phyloP scores from a whole-genome alignment of 2,113 vertebrate genomes.

The Brachionichthys hirsutus region DNA sequence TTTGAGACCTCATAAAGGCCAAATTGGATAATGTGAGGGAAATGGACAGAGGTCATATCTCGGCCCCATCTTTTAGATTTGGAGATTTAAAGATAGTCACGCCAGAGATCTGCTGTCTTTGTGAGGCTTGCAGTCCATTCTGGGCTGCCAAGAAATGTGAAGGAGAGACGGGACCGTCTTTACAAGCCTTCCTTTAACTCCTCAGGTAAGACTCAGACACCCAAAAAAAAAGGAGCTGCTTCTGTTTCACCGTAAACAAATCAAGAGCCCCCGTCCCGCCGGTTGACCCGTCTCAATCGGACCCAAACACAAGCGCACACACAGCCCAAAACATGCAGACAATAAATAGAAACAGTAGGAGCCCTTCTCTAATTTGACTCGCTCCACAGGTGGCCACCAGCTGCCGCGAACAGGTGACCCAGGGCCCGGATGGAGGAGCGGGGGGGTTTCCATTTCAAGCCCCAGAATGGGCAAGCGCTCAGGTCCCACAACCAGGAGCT shows the following conservation, averaged over 20 bases:
- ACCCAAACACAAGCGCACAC: constrained; percentile 71
- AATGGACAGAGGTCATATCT: constrained; percentile 86
- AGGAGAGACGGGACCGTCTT: too few species aligned
- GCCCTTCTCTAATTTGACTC: constrained; percentile 92
- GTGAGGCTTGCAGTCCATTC: constrained; percentile 13
- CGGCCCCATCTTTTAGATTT: constrained; percentile 55
- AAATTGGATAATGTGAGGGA: constrained; percentile 89
- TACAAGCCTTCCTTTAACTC: too few species aligned
- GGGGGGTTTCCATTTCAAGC: constrained; percentile 56
- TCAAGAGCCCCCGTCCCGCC: constrained; percentile 34
- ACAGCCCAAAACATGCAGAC: constrained; percentile 84
- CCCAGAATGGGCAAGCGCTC: constrained; percentile 81
- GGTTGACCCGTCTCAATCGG: constrained; percentile 58
- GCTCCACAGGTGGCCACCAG: constrained; percentile 95
- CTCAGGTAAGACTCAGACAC: too few species aligned
- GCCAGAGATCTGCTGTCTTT: constrained; percentile 29
- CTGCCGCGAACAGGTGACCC: constrained; percentile 90
- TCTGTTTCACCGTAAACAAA: constrained; percentile 13
- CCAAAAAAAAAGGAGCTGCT: too few species aligned
- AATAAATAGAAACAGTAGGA: constrained; percentile 90
- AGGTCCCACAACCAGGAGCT: constrained; percentile 88
- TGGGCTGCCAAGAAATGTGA: too few species aligned
- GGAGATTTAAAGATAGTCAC: constrained; percentile 44
- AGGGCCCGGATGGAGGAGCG: constrained; percentile 67
- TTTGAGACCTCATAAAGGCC: constrained; percentile 87